These are phyloP conservation scores for Callyntrura guangdongensis DNA, from an alignment of 2,888 invertebrate genomes.

Conservation along the genomic window DNA sequence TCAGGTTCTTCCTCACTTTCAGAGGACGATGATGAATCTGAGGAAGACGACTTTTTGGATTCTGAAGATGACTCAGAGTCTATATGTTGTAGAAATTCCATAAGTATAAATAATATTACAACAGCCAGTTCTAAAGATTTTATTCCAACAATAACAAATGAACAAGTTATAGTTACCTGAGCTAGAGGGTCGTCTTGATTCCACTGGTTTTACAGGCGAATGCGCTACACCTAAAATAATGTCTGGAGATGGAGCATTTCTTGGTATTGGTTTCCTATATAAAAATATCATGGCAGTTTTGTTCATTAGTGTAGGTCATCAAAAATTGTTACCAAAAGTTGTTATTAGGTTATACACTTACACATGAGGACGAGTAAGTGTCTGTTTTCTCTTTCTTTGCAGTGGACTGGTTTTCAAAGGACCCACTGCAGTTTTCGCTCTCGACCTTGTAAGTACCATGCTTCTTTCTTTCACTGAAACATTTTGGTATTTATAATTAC, in stretches of 20 bases:
- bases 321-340: background rate
- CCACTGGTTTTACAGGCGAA: conserved; percentile 64
- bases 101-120: too few species aligned
- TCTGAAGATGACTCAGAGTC: conserved; percentile 65
- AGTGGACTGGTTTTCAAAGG: conserved; percentile 75
- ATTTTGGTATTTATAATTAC: background rate
- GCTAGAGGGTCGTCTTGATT: conserved; percentile 50
- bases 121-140: too few species aligned
- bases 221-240: conserved; percentile 83
- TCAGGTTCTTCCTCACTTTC: conserved; percentile 71
- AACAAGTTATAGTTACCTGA: conserved; percentile 62
- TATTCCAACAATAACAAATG: too few species aligned
- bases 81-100: conserved; percentile 24
- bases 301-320: too few species aligned
- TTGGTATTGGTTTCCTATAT: conserved; percentile 69
- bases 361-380: conserved; percentile 56
- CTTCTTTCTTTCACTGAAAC: conserved; percentile 80
- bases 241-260: conserved; percentile 84
- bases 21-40: conserved; percentile 65
- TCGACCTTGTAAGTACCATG: conserved; percentile 83
- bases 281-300: background rate
- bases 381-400: conserved; percentile 54
- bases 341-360: conserved; percentile 19
- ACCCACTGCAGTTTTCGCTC: conserved; percentile 76
- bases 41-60: conserved; percentile 65